Conservation (phyloP, 2,797 vertebrate species). For the Dendrocincla tyrannina region DNA sequence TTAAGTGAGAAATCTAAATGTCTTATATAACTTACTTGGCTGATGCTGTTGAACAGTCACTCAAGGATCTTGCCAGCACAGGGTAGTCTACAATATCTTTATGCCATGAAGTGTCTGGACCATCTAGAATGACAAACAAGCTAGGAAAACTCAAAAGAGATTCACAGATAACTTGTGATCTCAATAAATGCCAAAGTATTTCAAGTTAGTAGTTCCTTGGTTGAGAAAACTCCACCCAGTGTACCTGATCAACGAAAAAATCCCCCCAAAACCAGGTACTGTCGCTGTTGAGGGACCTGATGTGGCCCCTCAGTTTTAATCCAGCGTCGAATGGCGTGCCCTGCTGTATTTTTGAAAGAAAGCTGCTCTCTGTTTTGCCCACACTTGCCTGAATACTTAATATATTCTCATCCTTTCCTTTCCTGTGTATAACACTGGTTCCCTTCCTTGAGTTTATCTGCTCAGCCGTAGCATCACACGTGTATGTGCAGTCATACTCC, state of each 20-base stretch:
- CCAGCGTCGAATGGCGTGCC: background rate
- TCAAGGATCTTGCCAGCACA: background rate
- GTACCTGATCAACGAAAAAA: background rate
- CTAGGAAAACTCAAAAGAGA: background rate
- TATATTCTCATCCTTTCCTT: background rate
- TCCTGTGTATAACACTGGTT: background rate
- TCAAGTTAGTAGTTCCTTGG: background rate
- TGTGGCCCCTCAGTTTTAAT: background rate
- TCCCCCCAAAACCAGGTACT: background rate
- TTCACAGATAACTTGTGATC: background rate
- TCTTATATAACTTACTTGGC: background rate
- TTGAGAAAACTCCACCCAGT: background rate
- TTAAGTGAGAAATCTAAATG: background rate
- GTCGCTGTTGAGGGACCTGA: background rate
- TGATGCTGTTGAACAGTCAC: background rate
- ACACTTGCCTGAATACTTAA: background rate
- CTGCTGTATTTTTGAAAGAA: background rate
- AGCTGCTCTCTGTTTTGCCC: background rate
- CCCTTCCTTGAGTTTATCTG: background rate
- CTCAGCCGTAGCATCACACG: background rate
- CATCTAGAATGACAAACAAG: background rate
- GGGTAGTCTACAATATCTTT: background rate
- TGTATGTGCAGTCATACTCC: rapidly evolving
- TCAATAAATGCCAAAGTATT: background rate
- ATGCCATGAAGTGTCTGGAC: background rate